A percentile compares a stretch with the other conserved stretches of the same genome.
phyloP scores from a whole-genome alignment of 2,113 vertebrate genomes.

The Neogobius melanostomus region DNA sequence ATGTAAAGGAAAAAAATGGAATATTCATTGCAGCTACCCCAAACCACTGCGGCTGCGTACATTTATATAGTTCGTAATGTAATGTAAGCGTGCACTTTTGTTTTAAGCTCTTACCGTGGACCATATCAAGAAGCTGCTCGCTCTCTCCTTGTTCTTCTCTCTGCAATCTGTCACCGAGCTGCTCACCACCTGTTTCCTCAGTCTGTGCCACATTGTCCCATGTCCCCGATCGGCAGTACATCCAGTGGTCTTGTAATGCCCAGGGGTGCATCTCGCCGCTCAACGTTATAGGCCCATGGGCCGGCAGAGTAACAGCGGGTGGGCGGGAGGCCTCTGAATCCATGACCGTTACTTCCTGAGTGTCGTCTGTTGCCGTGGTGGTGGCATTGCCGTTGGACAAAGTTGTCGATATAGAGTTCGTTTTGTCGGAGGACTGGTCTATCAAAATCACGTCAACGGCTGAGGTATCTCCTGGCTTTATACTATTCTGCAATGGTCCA shows the following conservation, averaged over 20 bases:
- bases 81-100: not conserved
- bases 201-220: conserved; percentile 41
- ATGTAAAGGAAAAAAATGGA: too few relatives aligned
- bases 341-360: conserved; percentile 18
- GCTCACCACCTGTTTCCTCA: conserved; percentile 11
- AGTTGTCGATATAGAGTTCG: conserved; percentile 7
- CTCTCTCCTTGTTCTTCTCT: not conserved
- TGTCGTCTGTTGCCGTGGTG: conserved; percentile 6
- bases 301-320: not conserved
- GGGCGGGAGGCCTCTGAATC: conserved; percentile 30
- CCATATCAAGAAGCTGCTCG: conserved; percentile 51
- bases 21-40: not conserved
- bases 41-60: not conserved
- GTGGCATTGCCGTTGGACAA: conserved; percentile 43
- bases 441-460: conserved; percentile 48
- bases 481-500: conserved; percentile 6
- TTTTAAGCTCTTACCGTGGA: conserved; percentile 57
- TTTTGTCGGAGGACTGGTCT: conserved; percentile 36
- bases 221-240: conserved; percentile 61
- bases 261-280: conserved; percentile 3
- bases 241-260: conserved; percentile 64
- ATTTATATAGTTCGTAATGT: not conserved
- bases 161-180: conserved; percentile 1
- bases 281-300: conserved; percentile 32
- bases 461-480: not conserved